Evolutionary conservation across 2,888 invertebrate species (phyloP), one percentile per base, ranked within the genome.

Genomic region (Glomeris marginata): DNA sequence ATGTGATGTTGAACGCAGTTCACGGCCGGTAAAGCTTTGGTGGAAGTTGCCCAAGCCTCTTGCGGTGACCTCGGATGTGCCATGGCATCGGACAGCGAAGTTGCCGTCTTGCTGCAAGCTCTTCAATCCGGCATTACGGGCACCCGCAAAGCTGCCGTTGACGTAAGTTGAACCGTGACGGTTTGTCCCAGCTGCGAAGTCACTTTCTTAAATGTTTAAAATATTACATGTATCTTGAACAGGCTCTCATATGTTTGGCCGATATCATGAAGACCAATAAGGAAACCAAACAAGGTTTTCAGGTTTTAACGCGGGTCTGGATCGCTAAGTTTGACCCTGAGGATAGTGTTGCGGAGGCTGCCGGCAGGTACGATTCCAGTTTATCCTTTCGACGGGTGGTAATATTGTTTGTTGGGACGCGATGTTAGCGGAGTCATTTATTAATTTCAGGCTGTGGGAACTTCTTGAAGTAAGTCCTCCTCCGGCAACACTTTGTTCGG

Each of bases 251-350:
- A 69, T 66, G 81, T n/a, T 65, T 91, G 47, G 69, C 73, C 49
- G 77, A 78, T 47, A 71, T 84, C 57, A 68, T 70, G 0, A 68
- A 69, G 2, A 69, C 75, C 51, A 72, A 76, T 18, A 72, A 73
- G 8, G 41, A 72, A 77, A 61, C 69, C 70, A 56, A 76, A 72
- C 41, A 74, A 74, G 60, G 74, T 72, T 68, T 80, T 47, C 67
- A 72, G 40, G 70, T 87, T 41, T 76, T 76, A 35, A 78, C 80
- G 58, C 73, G 88, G 47, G 72, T 92, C 41, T 87, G 86, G 79
- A 75, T 92, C 47, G 82, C 87, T 1, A 80, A 77, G 55, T 85
- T 80, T 65, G 94, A 94, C 69, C 71, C 77, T 1, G 75, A 75
- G 6, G 79, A 79, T 38, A 81, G 84, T 52, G 87, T 87, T 61